Evolutionary conservation across 2,888 invertebrate genomes (phyloP).

Genomic region (Vannuccia rotundouncinata): DNA sequence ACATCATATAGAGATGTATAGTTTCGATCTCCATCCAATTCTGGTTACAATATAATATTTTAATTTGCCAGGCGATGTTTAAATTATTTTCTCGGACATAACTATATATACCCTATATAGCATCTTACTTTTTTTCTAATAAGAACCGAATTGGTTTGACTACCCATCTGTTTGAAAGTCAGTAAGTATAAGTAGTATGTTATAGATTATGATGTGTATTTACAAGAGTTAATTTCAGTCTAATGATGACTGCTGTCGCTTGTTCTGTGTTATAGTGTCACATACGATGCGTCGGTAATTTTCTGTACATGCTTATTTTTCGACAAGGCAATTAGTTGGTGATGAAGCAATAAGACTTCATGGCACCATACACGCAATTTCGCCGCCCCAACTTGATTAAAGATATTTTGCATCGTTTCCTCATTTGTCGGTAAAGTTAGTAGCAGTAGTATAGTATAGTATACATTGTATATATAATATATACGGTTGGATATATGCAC

Average conservation of each 20-base stretch:
- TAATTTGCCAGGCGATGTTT: background rate
- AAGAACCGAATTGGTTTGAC: background rate
- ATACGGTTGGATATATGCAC: too few relatives aligned
- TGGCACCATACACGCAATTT: slow-evolving; percentile 1
- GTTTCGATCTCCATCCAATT: too few relatives aligned
- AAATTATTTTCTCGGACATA: background rate
- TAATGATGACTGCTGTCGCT: slow-evolving; percentile 1
- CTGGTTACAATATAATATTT: background rate
- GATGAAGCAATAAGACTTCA: slow-evolving; percentile 3
- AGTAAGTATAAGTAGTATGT: too few relatives aligned
- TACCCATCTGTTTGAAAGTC: too few relatives aligned
- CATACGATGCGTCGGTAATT: background rate
- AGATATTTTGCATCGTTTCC: background rate
- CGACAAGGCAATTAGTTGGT: slow-evolving; percentile 20
- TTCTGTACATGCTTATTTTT: background rate
- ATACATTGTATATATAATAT: too few relatives aligned
- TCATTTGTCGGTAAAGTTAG: too few relatives aligned
- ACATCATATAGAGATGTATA: too few relatives aligned
- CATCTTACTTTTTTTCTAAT: background rate
- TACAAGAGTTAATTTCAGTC: slow-evolving; percentile 6
- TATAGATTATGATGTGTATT: slow-evolving; percentile 13
- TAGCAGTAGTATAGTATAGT: too few relatives aligned
- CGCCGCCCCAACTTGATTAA: background rate
- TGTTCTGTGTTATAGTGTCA: background rate
- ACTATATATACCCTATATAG: background rate